phyloP scores from a whole-genome alignment of 2,113 vertebrate genomes.

The Lepus timidus region DNA sequence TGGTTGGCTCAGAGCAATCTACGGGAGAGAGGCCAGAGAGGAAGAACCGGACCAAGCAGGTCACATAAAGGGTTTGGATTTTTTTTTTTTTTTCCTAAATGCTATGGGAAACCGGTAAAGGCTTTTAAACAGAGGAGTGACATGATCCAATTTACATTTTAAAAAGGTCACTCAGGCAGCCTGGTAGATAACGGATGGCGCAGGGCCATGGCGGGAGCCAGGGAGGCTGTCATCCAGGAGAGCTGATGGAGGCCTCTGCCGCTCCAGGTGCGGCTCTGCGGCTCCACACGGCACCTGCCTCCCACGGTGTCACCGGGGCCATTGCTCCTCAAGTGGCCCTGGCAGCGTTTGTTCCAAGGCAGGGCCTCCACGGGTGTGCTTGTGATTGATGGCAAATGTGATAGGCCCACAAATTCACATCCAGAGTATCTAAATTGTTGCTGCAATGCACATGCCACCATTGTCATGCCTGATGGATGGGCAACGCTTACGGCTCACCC shows the following conservation, averaged over 20 bases:
- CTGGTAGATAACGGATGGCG: not conserved
- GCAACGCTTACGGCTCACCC: not conserved
- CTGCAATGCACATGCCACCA: not conserved
- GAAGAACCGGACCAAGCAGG: not conserved
- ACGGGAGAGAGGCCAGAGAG: too few species aligned
- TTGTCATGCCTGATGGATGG: slow-evolving; percentile 18
- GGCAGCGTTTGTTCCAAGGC: not conserved
- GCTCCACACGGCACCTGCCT: not conserved
- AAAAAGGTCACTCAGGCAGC: slow-evolving; percentile 68
- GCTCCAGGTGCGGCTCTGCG: not conserved
- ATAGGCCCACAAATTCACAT: slow-evolving; percentile 10
- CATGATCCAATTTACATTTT: slow-evolving; percentile 73
- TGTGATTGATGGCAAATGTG: slow-evolving; percentile 30
- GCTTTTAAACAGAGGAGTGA: slow-evolving; percentile 57
- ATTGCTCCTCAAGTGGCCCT: not conserved
- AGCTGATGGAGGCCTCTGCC: not conserved
- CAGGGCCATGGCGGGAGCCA: not conserved
- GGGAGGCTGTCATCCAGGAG: not conserved
- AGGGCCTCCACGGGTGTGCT: not conserved
- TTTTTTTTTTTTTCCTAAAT: slow-evolving; percentile 49
- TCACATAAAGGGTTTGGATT: not conserved
- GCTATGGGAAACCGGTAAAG: slow-evolving; percentile 33
- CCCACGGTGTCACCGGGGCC: not conserved
- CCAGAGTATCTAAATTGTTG: slow-evolving; percentile 49
- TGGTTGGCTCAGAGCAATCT: not conserved